phyloP scores from a whole-genome alignment of 2,113 vertebrate genomes.

The Podocnemis expansa region DNA sequence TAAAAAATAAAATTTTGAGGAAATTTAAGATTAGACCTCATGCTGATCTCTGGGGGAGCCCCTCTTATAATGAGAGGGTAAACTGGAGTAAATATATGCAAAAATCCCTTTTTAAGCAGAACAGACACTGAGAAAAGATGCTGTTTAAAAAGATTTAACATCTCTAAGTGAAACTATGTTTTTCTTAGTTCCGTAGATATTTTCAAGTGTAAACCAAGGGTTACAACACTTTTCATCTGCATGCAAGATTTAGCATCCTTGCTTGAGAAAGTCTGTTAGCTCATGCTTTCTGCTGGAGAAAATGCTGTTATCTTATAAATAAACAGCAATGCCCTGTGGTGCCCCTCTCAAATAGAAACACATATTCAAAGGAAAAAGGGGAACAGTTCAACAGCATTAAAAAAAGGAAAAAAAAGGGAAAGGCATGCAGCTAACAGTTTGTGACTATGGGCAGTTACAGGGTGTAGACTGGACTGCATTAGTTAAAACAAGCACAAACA shows the following conservation, averaged over 20 bases:
- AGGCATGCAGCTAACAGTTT: neutral
- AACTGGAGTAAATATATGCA: neutral
- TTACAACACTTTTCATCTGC: constrained; percentile 54
- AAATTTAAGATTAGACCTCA: constrained; percentile 16
- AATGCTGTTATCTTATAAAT: constrained; percentile 59
- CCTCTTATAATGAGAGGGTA: neutral
- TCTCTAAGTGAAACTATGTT: neutral
- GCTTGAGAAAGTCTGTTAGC: constrained; percentile 10
- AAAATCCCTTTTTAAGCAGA: neutral
- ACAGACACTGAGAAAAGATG: neutral
- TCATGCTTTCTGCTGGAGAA: constrained; percentile 36
- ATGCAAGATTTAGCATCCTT: constrained; percentile 8
- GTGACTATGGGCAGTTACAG: neutral
- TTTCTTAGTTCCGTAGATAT: neutral
- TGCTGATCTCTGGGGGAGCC: neutral
- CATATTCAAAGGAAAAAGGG: constrained; percentile 44
- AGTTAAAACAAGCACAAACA: constrained; percentile 7
- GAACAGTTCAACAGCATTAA: constrained; percentile 31
- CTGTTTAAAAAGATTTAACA: neutral
- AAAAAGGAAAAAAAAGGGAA: neutral
- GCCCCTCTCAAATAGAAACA: constrained; percentile 44
- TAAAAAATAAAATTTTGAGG: constrained; percentile 29
- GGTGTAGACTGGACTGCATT: neutral
- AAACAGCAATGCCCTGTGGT: constrained; percentile 59
- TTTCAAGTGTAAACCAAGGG: constrained; percentile 40